Evolutionary conservation across 2,113 vertebrate species (phyloP).

Genomic region (Myanophis thanlyinensis): DNA sequence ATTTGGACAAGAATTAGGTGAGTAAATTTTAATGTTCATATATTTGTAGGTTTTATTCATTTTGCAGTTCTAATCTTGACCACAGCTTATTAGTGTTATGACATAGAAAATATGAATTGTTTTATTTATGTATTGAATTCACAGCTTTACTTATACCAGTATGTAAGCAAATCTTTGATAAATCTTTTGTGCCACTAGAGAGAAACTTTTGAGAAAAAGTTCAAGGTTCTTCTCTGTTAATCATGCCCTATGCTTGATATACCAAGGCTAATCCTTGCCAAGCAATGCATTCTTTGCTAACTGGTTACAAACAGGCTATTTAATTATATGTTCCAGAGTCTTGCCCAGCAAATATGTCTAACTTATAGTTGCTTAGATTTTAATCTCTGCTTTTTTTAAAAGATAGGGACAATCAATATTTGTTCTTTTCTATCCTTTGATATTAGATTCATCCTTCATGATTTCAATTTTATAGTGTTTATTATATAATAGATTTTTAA

Average conservation of each 20-base stretch:
- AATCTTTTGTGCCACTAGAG: slow-evolving; percentile 24
- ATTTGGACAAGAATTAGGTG: not conserved
- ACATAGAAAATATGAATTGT: not conserved
- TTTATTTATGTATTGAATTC: not conserved
- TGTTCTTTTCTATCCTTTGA: not conserved
- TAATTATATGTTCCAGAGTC: not conserved
- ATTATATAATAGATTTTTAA: not conserved
- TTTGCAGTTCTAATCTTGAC: slow-evolving; percentile 24
- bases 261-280: not conserved
- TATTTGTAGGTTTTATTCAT: fast-evolving
- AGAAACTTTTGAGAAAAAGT: not conserved
- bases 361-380: not conserved
- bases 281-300: not conserved
- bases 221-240: not conserved
- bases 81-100: not conserved
- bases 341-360: not conserved
- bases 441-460: not conserved
- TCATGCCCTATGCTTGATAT: not conserved
- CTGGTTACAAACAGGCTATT: not conserved
- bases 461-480: not conserved
- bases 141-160: slow-evolving; percentile 11
- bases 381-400: not conserved
- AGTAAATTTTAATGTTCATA: not conserved
- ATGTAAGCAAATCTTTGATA: slow-evolving; percentile 11
- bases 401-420: not conserved